phyloP scores from a whole-genome alignment of 1,140 invertebrate species.

The Batillaria attramentaria region DNA sequence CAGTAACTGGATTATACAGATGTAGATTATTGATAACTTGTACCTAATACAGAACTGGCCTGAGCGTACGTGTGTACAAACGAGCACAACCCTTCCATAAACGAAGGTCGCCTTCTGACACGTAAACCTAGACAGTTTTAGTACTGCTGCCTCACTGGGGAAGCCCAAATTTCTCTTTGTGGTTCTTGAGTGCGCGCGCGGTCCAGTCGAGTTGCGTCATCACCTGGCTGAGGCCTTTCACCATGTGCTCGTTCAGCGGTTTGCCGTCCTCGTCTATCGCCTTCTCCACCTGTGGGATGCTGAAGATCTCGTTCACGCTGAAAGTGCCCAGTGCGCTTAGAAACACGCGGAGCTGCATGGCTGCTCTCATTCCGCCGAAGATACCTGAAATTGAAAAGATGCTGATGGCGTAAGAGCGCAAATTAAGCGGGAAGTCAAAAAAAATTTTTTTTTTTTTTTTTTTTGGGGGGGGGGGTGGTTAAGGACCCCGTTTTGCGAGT shows the following conservation, averaged over 20 bases:
- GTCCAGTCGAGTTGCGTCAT: slow-evolving; percentile 72
- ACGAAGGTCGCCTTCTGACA: no score
- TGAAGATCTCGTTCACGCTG: slow-evolving; percentile 69
- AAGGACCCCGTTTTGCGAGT: background rate
- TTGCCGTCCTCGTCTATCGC: slow-evolving; percentile 67
- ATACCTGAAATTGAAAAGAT: slow-evolving; percentile 62
- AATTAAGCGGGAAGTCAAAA: no score
- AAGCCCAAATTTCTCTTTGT: no score
- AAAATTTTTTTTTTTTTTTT: background rate
- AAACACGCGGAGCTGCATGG: slow-evolving; percentile 66
- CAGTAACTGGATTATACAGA: no score
- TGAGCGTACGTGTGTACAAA: no score
- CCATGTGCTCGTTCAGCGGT: slow-evolving; percentile 61
- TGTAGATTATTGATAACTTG: no score
- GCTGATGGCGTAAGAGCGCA: background rate
- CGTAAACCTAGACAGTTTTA: no score
- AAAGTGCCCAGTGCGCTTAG: slow-evolving; percentile 73
- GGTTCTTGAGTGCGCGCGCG: slow-evolving; percentile 66
- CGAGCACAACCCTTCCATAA: no score
- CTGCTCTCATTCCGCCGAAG: slow-evolving; percentile 72
- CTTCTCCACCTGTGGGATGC: slow-evolving; percentile 68
- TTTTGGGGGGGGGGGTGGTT: background rate
- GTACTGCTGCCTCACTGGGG: no score
- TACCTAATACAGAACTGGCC: no score
- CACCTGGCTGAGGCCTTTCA: slow-evolving; percentile 55